Base-by-base conservation (phyloP, 1,140 invertebrate species). In the Harlomillsia oculata region DNA sequence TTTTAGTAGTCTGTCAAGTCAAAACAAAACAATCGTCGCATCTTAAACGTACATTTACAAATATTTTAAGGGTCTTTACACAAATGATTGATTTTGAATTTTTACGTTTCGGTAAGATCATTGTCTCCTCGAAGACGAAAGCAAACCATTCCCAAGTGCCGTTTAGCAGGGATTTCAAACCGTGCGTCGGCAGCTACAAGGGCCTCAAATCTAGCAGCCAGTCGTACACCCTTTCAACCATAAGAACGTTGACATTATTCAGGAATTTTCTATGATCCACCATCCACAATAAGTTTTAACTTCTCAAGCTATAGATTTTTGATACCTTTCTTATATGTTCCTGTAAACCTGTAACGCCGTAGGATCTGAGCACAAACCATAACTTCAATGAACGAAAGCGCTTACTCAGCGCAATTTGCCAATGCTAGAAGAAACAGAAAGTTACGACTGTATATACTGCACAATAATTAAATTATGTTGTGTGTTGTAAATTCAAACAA, bases 401-500 rank as follows among this genome's bases (percentile, higher is more conserved):
- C 70, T 94, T 87, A 36, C 94, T 96, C n/a, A 99, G 70, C 0
- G 94, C 91, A 53, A 99, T 97, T 69, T 97, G 93, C 96, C 95
- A 99, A 69, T 99, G 95, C 89, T 94, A 68, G 65, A 29, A 64
- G 59, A n/a, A 63, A 52, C 41, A 52, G 14, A 43, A 25, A 9
- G 18, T 43, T n/a, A n/a, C 18, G 40, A 43, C 9, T 43, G 11
- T 43, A 9, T 20, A 43, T 43, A n/a, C 32, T 11, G 32, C 32
- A 11, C 23, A 45, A 21, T 8, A 45, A 41, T 41, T 8, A 41
- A 36, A 11, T 36, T n/a, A 36, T 11, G 9, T 11, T 11, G 32
- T 36, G 9, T 36, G n/a, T 36, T n/a, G 9, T 9, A 36, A 36
- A 36, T n/a, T n/a, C n/a, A n/a, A n/a, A n/a, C n/a, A n/a, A n/a